These are phyloP conservation scores for Tachysurus vachellii DNA, from an alignment of 2,113 vertebrate species.

Conservation along the genomic window DNA sequence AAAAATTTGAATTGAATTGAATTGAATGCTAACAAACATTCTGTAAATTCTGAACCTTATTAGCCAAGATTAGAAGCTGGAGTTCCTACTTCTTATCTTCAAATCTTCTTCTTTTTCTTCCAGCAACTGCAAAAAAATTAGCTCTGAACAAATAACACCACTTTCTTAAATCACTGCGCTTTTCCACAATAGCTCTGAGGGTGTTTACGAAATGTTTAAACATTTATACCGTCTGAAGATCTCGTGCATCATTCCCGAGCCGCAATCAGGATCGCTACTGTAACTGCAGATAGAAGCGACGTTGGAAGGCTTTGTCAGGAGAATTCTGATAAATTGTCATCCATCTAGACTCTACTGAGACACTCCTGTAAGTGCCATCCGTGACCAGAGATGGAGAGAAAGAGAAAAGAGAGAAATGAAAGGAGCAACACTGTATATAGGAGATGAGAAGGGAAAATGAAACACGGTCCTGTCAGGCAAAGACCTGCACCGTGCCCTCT, in stretches of 20 bases:
- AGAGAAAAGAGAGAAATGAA: constrained; percentile 25
- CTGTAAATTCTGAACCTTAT: background rate
- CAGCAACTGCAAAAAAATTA: background rate
- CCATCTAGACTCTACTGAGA: constrained; percentile 29
- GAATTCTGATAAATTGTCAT: constrained; percentile 34
- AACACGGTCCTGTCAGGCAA: constrained; percentile 45
- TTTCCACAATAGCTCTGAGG: background rate
- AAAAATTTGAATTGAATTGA: too few species aligned
- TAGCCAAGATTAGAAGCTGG: background rate
- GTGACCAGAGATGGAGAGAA: background rate
- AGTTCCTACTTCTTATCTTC: background rate
- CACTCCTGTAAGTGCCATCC: constrained; percentile 30
- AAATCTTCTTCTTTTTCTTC: background rate
- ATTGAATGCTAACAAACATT: background rate
- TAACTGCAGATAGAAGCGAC: background rate
- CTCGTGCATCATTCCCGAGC: constrained; percentile 12
- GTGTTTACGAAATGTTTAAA: background rate
- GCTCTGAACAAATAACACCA: background rate
- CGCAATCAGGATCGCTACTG: constrained; percentile 4
- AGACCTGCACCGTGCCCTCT: constrained; percentile 41
- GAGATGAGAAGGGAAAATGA: constrained; percentile 35
- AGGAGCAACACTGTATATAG: constrained; percentile 3
- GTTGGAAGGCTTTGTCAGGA: constrained; percentile 21
- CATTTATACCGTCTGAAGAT: background rate
- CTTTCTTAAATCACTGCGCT: background rate